Percentiles rank a stretch among this genome's conserved stretches.
Conservation (phyloP, 2,888 invertebrate species). For the Apamea epomidion region DNA sequence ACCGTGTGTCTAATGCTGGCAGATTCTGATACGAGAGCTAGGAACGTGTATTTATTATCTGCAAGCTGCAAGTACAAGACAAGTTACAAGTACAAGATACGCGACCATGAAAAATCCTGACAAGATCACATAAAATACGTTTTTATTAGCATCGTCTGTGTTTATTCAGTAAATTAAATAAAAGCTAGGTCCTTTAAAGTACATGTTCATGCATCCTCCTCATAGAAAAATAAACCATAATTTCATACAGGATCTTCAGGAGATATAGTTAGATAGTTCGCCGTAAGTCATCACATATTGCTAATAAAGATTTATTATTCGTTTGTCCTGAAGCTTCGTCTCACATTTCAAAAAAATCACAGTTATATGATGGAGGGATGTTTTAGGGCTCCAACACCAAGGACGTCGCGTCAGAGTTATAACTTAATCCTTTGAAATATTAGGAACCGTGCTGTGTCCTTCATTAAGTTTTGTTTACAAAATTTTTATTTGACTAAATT, state of each 20-base stretch:
- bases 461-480: too few relatives aligned
- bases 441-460: too few relatives aligned
- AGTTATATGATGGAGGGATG: too few relatives aligned
- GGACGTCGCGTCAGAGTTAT: too few relatives aligned
- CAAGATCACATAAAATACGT: neutral
- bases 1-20: conserved; percentile 36
- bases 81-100: conserved; percentile 28
- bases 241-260: neutral
- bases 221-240: neutral
- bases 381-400: too few relatives aligned
- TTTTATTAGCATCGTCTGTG: neutral
- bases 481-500: too few relatives aligned
- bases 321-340: too few relatives aligned
- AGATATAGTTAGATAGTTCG: conserved; percentile 17
- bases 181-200: neutral
- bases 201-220: neutral
- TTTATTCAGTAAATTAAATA: neutral
- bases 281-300: conserved; percentile 3
- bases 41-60: conserved; percentile 52
- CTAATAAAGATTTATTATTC: neutral
- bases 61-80: conserved; percentile 27
- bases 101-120: conserved; percentile 3
- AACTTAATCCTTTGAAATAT: too few relatives aligned
- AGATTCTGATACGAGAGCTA: conserved; percentile 46
- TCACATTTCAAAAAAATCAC: too few relatives aligned